Evolutionary conservation across 1,140 invertebrate species (phyloP).

Genomic region (Asbolus verrucosus): DNA sequence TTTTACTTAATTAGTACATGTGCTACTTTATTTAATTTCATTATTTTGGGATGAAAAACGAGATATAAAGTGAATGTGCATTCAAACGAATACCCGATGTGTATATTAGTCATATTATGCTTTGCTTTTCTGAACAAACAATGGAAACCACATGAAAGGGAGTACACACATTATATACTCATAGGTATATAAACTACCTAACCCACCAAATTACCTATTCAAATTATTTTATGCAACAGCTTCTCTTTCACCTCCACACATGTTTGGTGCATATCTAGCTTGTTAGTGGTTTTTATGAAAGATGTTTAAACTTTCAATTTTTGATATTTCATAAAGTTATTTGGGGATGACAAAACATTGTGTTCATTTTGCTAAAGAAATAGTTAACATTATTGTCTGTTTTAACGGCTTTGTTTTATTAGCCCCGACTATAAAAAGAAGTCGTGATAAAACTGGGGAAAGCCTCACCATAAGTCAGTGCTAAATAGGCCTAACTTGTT

Average conservation of each 20-base stretch:
- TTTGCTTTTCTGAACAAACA: slow-evolving; percentile 17
- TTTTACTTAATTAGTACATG: slow-evolving; percentile 13
- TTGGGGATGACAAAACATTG: too few relatives aligned
- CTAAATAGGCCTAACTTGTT: too few relatives aligned
- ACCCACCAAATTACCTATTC: slow-evolving; percentile 10
- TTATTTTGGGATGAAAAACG: slow-evolving; percentile 12
- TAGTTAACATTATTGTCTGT: too few relatives aligned
- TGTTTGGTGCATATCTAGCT: too few relatives aligned
- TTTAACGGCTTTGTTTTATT: too few relatives aligned
- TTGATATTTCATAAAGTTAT: too few relatives aligned
- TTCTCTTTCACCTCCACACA: neutral
- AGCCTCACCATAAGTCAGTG: too few relatives aligned
- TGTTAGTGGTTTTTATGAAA: too few relatives aligned
- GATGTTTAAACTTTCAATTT: too few relatives aligned
- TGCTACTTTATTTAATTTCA: slow-evolving; percentile 23
- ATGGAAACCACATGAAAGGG: slow-evolving; percentile 33
- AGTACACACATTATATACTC: neutral
- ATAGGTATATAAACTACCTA: neutral
- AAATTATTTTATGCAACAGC: slow-evolving; percentile 9
- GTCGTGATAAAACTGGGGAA: too few relatives aligned
- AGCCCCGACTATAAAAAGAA: too few relatives aligned
- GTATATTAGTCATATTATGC: slow-evolving; percentile 21
- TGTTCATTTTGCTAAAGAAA: too few relatives aligned
- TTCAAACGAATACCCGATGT: slow-evolving; percentile 9
- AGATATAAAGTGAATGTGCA: slow-evolving; percentile 3